Base-by-base conservation (phyloP, 2,888 invertebrate genomes). In the Gnatocerus cornutus region DNA sequence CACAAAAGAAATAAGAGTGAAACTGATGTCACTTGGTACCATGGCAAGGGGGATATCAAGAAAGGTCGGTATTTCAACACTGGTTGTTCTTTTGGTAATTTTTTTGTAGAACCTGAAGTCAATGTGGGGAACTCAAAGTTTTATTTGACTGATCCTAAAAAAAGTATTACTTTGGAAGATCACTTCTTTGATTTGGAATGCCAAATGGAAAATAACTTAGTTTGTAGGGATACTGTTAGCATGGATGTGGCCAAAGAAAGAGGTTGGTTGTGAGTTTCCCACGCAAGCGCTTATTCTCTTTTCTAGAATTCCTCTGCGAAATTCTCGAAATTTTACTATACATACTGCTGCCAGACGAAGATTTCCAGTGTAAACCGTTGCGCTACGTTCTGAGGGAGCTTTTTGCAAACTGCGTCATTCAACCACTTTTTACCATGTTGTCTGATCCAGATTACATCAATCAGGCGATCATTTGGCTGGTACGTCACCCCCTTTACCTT, bases 361-460 rank as follows among this genome's bases (percentile, higher is more conserved):
- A 94, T 81, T 96, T 96, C 85, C 90, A 91, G 73, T 95, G 95
- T 81, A 90, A 93, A 77, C 90, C 95, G 0, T 87, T 96, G 69
- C 89, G 95, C 77, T 90, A 91, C 81, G 87, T 96, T 58, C 85
- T 93, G 21, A 87, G 93, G 79, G 95, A 95, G 70, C 79, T 85
- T 63, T 81, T 84, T 71, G 76, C 81, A 1, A 84, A 83, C 69
- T 82, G 81, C 71, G 80, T 85, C 37, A 72, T 85, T 71, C 77
- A 82, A 68, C 85, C 85, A 78, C 85, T 96, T 56, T 88, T 96
- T 69, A 89, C 93, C 14, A 90, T 93, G 80, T 90, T 92, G 58
- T 88, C 95, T 45, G 95, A 96, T 86, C 96, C 97, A 56, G 96
- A 97, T 87, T 96, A 93, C 82, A 92, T 97, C 76, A 97, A 97